Evolutionary conservation across 2,113 vertebrate species (phyloP), one percentile per base, ranked within the genome.

Genomic region (Phodopus roborovskii): DNA sequence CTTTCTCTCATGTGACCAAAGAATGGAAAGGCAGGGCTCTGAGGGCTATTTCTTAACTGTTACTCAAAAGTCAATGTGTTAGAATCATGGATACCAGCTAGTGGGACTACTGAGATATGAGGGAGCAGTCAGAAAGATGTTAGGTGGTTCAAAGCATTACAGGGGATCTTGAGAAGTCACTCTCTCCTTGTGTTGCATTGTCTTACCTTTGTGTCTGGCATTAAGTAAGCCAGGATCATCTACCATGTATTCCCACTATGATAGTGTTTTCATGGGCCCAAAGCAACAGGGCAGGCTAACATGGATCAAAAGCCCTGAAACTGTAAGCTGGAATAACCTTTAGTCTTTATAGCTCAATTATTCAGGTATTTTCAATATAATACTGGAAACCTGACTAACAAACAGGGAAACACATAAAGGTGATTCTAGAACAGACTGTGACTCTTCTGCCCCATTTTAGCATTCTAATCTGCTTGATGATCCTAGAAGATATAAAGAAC

Each of bases 401-500:
- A 50, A 36, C 33, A 33, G 7, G 62, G 12, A 36, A 11, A 64
- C 53, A 2, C 39, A 16, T n/a, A 17, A 64, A 82, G 19, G 62
- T 78, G 3, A 36, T 77, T 89, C 53, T 83, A 36, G 83, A 91
- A 64, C 12, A 66, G 66, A 83, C 28, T n/a, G 4, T 28, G 39
- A 2, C 0, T 7, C 8, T 1, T 70, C 36, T 87, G 42, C 3
- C 36, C 50, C 10, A 5, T 26, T 70, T 39, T 33, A 60, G 0
- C 13, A 62, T 28, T 71, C 68, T 39, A 42, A 1, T 70, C 36
- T 50, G 28, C 28, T 58, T 48, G 42, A 36, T 75, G 22, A 6
- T 36, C 7, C 33, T 53, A 26, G 26, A 79, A 17, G 13, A 62
- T 26, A 64, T 64, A 73, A 70, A 60, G 28, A 74, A 66, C 17